Evolutionary conservation across 2,888 invertebrate genomes (phyloP).

Genomic region (Coremacera marginata): DNA sequence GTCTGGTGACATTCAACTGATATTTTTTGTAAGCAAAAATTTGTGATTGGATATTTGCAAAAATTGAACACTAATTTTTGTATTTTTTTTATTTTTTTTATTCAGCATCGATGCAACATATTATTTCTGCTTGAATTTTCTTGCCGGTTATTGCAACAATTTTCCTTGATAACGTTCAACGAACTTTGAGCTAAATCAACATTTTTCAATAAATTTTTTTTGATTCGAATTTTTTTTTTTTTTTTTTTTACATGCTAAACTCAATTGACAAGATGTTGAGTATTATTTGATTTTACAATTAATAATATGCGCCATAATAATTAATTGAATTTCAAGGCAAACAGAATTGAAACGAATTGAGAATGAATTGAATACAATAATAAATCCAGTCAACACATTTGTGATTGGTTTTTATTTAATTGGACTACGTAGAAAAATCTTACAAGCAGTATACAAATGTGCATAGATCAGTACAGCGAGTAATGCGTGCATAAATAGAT

Average conservation of each 20-base stretch:
- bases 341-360: neutral
- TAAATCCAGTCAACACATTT: too few species aligned
- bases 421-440: too few species aligned
- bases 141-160: neutral
- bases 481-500: too few species aligned
- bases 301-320: neutral
- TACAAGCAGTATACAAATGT: too few species aligned
- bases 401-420: too few species aligned
- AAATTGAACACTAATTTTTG: too few species aligned
- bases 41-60: neutral
- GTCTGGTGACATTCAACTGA: too few species aligned
- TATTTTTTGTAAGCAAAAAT: neutral
- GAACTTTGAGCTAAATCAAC: neutral
- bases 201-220: neutral
- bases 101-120: neutral
- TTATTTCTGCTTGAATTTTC: neutral
- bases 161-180: neutral
- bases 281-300: slow-evolving; percentile 4
- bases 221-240: too few species aligned
- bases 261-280: too few species aligned
- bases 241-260: too few species aligned
- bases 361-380: neutral
- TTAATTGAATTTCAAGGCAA: slow-evolving; percentile 3
- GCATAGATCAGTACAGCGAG: too few species aligned
- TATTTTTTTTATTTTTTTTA: neutral